These are phyloP conservation scores for Bombylius discolor DNA, from an alignment of 2,888 invertebrate genomes.

Conservation along the genomic window DNA sequence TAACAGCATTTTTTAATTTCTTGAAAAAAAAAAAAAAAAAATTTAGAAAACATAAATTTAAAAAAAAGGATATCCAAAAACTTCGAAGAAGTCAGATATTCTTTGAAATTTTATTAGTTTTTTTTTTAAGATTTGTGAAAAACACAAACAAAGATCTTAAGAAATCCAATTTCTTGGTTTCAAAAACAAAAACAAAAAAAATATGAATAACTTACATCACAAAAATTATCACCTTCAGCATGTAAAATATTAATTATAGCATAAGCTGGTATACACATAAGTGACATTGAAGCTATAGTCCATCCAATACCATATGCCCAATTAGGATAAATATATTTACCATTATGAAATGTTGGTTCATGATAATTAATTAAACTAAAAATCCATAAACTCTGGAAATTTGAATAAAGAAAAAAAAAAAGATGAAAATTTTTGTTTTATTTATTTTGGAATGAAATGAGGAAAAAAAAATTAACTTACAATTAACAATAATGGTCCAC, in stretches of 20 bases:
- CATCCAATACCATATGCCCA: slow-evolving; percentile 83
- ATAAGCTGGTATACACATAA: slow-evolving; percentile 74
- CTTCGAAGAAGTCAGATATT: too few relatives aligned
- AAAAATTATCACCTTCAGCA: slow-evolving; percentile 55
- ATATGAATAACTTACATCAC: slow-evolving; percentile 45
- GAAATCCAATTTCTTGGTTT: not conserved
- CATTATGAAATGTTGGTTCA: slow-evolving; percentile 72
- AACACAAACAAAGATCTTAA: not conserved
- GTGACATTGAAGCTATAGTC: slow-evolving; percentile 69
- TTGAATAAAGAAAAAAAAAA: slow-evolving; percentile 50
- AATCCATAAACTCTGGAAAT: slow-evolving; percentile 64
- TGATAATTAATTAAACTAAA: slow-evolving; percentile 79
- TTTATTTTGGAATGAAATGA: too few relatives aligned
- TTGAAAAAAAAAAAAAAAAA: slow-evolving; percentile 24
- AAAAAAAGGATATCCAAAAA: not conserved
- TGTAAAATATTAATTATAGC: slow-evolving; percentile 57
- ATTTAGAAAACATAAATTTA: too few relatives aligned
- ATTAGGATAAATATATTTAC: slow-evolving; percentile 60
- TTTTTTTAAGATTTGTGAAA: too few relatives aligned
- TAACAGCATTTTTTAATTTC: slow-evolving; percentile 64
- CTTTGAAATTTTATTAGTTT: too few relatives aligned
- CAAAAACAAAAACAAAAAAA: not conserved
- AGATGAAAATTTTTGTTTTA: not conserved
- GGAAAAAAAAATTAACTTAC: slow-evolving; percentile 33
- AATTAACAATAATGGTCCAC: slow-evolving; percentile 64